Evolutionary conservation across 2,113 vertebrate genomes (phyloP).

Genomic region (Dissostichus mawsoni): DNA sequence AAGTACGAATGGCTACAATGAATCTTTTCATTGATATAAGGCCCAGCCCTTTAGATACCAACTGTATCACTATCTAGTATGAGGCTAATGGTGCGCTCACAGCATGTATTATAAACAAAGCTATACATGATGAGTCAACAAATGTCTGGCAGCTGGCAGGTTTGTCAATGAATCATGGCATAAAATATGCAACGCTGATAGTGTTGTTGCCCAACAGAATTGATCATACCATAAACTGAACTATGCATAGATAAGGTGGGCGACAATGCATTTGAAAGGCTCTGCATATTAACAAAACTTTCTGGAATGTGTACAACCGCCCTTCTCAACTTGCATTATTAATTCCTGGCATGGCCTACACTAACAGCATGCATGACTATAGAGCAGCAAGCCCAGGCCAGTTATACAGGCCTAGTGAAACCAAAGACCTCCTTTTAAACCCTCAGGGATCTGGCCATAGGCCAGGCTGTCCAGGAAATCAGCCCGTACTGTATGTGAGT

Average conservation of each 20-base stretch:
- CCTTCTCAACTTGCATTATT: constrained; percentile 49
- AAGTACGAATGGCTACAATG: background rate
- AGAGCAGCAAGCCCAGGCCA: constrained; percentile 27
- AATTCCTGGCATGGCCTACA: constrained; percentile 71
- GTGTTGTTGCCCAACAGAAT: background rate
- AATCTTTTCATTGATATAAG: background rate
- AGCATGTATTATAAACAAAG: background rate
- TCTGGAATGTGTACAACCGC: constrained; percentile 10
- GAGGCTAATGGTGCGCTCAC: background rate
- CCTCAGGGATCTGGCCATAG: constrained; percentile 38
- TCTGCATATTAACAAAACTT: constrained; percentile 19
- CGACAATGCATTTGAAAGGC: constrained; percentile 7
- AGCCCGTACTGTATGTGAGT: constrained; percentile 29
- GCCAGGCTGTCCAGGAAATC: constrained; percentile 67
- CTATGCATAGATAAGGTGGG: background rate
- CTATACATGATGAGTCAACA: constrained; percentile 9
- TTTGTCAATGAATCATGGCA: constrained; percentile 26
- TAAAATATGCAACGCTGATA: background rate
- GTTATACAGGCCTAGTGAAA: constrained; percentile 36
- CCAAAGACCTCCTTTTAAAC: constrained; percentile 44
- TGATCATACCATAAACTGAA: constrained; percentile 15
- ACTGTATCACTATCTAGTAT: background rate
- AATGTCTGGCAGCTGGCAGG: constrained; percentile 20
- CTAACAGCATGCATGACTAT: constrained; percentile 50
- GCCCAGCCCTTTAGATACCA: background rate